Evolutionary conservation across 2,888 invertebrate genomes (phyloP).

Genomic region (Spatulosminthurus flaviceps): DNA sequence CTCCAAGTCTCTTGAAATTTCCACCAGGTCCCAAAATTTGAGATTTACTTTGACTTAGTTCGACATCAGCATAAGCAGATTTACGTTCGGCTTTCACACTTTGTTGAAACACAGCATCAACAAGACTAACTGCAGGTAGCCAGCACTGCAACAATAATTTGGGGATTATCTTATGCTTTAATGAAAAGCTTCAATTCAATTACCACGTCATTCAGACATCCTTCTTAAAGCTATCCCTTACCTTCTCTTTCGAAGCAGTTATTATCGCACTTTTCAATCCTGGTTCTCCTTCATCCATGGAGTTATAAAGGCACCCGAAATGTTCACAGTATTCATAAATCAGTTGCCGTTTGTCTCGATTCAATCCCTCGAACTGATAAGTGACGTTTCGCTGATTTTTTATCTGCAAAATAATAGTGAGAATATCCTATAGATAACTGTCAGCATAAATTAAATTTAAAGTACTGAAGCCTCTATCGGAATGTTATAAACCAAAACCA

Average conservation of each 20-base stretch:
- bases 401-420: background rate
- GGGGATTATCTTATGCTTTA: too few relatives aligned
- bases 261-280: slow-evolving; percentile 72
- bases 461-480: too few relatives aligned
- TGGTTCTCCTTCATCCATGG: slow-evolving; percentile 80
- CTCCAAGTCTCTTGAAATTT: slow-evolving; percentile 37
- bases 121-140: slow-evolving; percentile 86
- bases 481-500: too few relatives aligned
- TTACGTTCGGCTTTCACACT: slow-evolving; percentile 64
- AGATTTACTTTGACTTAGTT: slow-evolving; percentile 52
- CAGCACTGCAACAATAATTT: slow-evolving; percentile 73
- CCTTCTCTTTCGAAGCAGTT: slow-evolving; percentile 82
- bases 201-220: too few relatives aligned
- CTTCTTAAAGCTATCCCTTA: slow-evolving; percentile 65
- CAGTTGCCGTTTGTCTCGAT: slow-evolving; percentile 88
- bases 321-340: slow-evolving; percentile 94
- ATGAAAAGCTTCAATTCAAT: slow-evolving; percentile 2
- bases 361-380: slow-evolving; percentile 93
- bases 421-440: background rate
- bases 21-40: slow-evolving; percentile 57
- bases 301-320: slow-evolving; percentile 92
- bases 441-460: too few relatives aligned
- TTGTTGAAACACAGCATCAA: slow-evolving; percentile 83
- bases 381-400: slow-evolving; percentile 55
- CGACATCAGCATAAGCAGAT: slow-evolving; percentile 60